phyloP scores from a whole-genome alignment of 1,140 invertebrate species.

The Stegodyphus dumicola region DNA sequence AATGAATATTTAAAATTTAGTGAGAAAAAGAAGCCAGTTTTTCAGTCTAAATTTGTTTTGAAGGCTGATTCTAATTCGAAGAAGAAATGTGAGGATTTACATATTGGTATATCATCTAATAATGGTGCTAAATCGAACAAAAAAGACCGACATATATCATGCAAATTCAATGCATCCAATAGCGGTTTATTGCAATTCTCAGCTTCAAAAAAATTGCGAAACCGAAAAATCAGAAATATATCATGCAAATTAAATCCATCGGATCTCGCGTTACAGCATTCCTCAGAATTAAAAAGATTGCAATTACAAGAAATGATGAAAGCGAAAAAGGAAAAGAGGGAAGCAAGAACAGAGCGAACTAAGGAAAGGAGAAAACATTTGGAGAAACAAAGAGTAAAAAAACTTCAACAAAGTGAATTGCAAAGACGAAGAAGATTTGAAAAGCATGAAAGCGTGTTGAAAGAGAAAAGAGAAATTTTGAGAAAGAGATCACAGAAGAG shows the following conservation, averaged over 20 bases:
- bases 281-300: background rate
- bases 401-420: background rate
- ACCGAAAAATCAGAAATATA: no score
- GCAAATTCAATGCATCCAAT: no score
- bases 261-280: no score
- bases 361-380: slow-evolving; percentile 3
- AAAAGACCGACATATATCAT: no score
- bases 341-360: slow-evolving; percentile 1
- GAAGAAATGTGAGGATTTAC: background rate
- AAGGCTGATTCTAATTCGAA: background rate
- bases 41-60: background rate
- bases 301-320: background rate
- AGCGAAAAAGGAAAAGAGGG: background rate
- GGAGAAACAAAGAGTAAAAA: slow-evolving; percentile 2
- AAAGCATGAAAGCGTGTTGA: background rate
- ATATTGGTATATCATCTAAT: no score
- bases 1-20: no score
- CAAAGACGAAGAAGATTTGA: background rate
- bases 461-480: slow-evolving; percentile 1
- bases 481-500: background rate
- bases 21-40: no score
- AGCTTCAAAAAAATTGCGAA: no score
- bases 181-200: no score
- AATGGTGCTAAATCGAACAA: no score
- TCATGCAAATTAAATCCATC: no score